phyloP scores from a whole-genome alignment of 2,797 vertebrate genomes.

The Periophthalmus magnuspinnatus region DNA sequence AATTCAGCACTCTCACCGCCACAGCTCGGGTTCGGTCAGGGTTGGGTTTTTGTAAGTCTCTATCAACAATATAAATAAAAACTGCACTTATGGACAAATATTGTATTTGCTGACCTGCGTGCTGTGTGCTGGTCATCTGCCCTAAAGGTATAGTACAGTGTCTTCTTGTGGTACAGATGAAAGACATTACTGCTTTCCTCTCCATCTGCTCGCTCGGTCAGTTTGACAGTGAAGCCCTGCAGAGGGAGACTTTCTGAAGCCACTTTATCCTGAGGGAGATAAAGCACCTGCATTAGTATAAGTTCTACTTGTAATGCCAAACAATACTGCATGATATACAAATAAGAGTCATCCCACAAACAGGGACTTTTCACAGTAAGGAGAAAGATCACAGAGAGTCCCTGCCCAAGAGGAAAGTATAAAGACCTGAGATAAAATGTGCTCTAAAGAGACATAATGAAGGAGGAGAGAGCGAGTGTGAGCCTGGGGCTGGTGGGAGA shows the following conservation, averaged over 20 bases:
- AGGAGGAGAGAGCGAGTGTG: slow-evolving; percentile 25
- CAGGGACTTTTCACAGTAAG: slow-evolving; percentile 24
- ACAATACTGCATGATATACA: not conserved
- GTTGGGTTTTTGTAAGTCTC: slow-evolving; percentile 20
- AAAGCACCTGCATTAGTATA: slow-evolving; percentile 13
- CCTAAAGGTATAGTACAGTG: slow-evolving; percentile 92
- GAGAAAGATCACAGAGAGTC: slow-evolving; percentile 69
- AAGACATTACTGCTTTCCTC: slow-evolving; percentile 82
- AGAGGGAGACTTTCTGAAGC: slow-evolving; percentile 92
- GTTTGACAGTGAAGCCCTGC: slow-evolving; percentile 90
- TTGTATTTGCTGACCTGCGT: slow-evolving; percentile 65
- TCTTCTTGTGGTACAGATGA: slow-evolving; percentile 97
- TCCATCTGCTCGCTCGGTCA: slow-evolving; percentile 84
- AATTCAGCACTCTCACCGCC: slow-evolving; percentile 66
- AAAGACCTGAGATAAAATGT: slow-evolving; percentile 1
- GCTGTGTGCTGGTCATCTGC: slow-evolving; percentile 84
- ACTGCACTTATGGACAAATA: not conserved
- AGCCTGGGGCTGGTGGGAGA: slow-evolving; percentile 74
- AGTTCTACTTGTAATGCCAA: not conserved
- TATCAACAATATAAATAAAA: not conserved
- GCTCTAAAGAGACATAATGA: slow-evolving; percentile 4
- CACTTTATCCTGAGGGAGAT: slow-evolving; percentile 84
- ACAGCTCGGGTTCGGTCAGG: slow-evolving; percentile 64
- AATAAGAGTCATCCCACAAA: slow-evolving; percentile 14
- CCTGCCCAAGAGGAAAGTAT: slow-evolving; percentile 32